phyloP scores from a whole-genome alignment of 2,888 invertebrate species.

The Tetramorium bicarinatum region DNA sequence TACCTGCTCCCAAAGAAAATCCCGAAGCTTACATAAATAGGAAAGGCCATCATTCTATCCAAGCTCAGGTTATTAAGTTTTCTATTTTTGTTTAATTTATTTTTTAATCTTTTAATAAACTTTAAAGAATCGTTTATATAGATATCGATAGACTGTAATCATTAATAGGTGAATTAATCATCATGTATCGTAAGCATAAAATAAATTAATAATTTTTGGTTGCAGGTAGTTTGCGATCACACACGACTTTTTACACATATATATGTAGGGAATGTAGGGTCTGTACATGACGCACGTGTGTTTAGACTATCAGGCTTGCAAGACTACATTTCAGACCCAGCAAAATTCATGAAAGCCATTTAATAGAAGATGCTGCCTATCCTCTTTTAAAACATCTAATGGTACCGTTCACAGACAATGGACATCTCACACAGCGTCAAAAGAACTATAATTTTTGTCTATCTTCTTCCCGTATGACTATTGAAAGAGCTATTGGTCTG shows the following conservation, averaged over 20 bases:
- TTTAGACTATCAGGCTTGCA: background rate
- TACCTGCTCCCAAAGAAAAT: conserved; percentile 3
- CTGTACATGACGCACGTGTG: background rate
- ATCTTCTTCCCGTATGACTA: background rate
- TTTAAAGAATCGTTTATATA: too few species aligned
- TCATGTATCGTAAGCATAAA: too few species aligned
- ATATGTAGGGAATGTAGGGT: background rate
- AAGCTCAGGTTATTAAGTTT: background rate
- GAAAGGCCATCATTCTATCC: background rate
- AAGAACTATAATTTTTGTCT: background rate
- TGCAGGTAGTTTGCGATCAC: background rate
- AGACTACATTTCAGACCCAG: background rate
- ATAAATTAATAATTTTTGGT: background rate
- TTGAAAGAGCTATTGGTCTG: background rate
- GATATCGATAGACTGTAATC: too few species aligned
- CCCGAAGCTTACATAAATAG: background rate
- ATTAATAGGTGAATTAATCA: too few species aligned
- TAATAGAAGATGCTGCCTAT: conserved; percentile 2
- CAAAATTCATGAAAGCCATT: background rate
- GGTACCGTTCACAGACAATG: background rate
- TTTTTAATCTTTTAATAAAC: too few species aligned
- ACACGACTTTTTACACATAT: background rate
- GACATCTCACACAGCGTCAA: background rate
- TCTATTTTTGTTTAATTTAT: too few species aligned
- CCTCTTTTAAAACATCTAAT: background rate